Base-by-base conservation (phyloP, 2,113 vertebrate genomes). In the Lasiurus cinereus region DNA sequence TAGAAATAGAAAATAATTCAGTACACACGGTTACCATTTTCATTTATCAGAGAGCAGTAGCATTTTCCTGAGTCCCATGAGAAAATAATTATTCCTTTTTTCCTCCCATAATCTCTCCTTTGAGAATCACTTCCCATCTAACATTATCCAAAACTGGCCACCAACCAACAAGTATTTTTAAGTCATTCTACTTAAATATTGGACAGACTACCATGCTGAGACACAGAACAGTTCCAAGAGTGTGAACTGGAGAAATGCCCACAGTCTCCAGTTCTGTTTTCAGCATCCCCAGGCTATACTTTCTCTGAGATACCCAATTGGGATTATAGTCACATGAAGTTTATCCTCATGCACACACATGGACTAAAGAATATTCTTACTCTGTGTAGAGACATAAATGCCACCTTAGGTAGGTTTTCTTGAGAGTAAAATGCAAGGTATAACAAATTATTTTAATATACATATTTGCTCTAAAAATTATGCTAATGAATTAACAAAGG, bases 111-210 rank as follows among this genome's bases (percentile, higher is more conserved):
- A 72, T 67, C 24, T 94, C 19, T 95, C 77, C 52, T 85, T 80
- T 92, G 92, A 93, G 88, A 88, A 87, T 87, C 13, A 48, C 70
- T 73, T 94, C 18, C 76, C 76, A 95, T 87, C 39, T 46, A 83
- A 56, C n/a, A 74, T 94, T 92, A 93, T 50, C 54, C 84, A 80
- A 50, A 67, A 90, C 2, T 96, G 83, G 90, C 72, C 72, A 90
- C 72, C 15, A 95, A 85, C 72, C 94, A 92, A 22, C 33, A 94
- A 93, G 73, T 84, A 90, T 94, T 95, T 93, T 95, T 77, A 93
- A 92, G 46, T 82, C 56, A 74, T 43, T 64, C 18, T 62, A 70
- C 46, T 84, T 79, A 92, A 77, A 87, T 56, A 85, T 56, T 56
- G 39, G 73, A 78, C 43, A 88, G 31, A 80, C 52, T 62, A 50